Conservation (phyloP, 2,113 vertebrate genomes). For the Zosterops japonicus region DNA sequence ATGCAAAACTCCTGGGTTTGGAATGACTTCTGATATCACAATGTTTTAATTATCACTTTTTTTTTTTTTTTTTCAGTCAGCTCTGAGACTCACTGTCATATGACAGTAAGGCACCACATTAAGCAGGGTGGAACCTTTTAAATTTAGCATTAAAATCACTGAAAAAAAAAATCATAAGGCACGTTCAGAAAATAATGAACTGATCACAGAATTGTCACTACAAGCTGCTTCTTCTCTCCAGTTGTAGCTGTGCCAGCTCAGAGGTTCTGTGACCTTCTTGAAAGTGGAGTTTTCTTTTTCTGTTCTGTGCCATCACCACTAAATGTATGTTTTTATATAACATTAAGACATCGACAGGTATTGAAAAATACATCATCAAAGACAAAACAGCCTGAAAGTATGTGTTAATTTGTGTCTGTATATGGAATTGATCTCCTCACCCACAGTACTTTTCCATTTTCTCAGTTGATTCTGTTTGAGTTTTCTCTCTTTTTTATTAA, state of each 20-base stretch:
- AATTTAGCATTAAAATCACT: background rate
- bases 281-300: background rate
- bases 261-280: background rate
- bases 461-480: background rate
- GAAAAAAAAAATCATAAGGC: background rate
- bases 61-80: background rate
- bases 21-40: background rate
- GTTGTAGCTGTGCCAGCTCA: background rate
- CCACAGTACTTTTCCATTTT: background rate
- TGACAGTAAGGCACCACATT: background rate
- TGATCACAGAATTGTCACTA: background rate
- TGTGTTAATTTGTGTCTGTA: background rate
- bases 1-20: background rate
- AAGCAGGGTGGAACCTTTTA: background rate
- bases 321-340: background rate
- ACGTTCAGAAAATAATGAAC: background rate
- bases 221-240: background rate
- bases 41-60: background rate
- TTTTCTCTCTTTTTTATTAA: background rate
- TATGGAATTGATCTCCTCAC: accelerated
- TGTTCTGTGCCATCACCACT: background rate
- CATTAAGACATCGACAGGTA: background rate
- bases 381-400: background rate
- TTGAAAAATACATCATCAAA: background rate
- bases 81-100: background rate